Percentiles rank a stretch among this genome's conserved stretches.
phyloP scores from a whole-genome alignment of 2,888 invertebrate genomes.

The Ormia ochracea region DNA sequence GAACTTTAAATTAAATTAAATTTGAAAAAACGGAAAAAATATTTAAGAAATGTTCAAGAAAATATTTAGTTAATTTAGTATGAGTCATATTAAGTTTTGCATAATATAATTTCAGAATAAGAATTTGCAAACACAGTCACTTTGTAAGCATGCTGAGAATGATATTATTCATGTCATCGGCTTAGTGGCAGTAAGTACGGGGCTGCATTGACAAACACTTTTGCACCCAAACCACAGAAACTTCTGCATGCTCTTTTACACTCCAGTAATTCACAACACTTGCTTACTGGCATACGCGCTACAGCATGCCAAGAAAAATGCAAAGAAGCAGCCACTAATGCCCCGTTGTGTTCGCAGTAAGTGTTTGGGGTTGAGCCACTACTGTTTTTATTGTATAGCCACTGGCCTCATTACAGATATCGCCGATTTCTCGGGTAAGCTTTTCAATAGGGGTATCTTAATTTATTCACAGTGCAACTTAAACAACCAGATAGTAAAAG shows the following conservation, averaged over 20 bases:
- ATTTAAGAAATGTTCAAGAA: not conserved
- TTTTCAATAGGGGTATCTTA: no score
- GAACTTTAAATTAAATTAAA: not conserved
- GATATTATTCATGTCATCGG: slow-evolving; percentile 60
- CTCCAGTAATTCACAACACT: slow-evolving; percentile 2
- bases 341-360: not conserved
- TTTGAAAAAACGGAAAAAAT: not conserved
- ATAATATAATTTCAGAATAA: slow-evolving; percentile 22
- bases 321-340: not conserved
- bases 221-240: not conserved
- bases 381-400: not conserved
- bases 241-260: not conserved
- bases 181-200: slow-evolving; percentile 24
- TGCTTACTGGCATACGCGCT: slow-evolving; percentile 4
- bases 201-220: not conserved
- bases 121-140: slow-evolving; percentile 18
- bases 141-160: slow-evolving; percentile 39
- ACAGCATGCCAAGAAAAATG: not conserved
- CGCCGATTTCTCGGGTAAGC: no score
- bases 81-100: slow-evolving; percentile 17
- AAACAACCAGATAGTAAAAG: no score
- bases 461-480: no score
- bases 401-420: no score
- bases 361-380: not conserved
- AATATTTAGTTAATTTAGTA: not conserved